A percentile compares a stretch with the other conserved stretches of the same genome.
phyloP scores from a whole-genome alignment of 2,797 vertebrate species.

The Lindbergichthys nudifrons region DNA sequence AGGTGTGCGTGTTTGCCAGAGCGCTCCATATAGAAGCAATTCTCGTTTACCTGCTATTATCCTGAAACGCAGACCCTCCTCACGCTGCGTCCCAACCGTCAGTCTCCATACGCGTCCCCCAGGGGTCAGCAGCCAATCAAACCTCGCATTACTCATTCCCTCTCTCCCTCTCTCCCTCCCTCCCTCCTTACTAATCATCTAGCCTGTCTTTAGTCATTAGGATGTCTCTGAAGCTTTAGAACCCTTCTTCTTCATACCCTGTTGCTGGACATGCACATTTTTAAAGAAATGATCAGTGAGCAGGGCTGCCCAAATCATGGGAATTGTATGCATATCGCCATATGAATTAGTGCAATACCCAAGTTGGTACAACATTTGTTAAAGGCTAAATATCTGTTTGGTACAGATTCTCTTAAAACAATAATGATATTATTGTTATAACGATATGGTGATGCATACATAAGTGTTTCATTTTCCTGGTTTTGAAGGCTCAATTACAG shows the following conservation, averaged over 20 bases:
- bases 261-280: slow-evolving; percentile 12
- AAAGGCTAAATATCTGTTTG: no score
- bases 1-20: slow-evolving; percentile 52
- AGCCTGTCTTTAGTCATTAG: slow-evolving; percentile 69
- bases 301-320: not conserved
- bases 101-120: slow-evolving; percentile 45
- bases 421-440: no score
- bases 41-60: slow-evolving; percentile 65
- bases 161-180: slow-evolving; percentile 30
- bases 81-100: slow-evolving; percentile 40
- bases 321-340: no score
- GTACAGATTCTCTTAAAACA: no score
- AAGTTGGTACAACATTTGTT: no score
- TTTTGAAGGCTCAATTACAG: no score
- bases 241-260: not conserved
- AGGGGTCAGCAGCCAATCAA: slow-evolving; percentile 72
- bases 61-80: slow-evolving; percentile 43
- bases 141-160: slow-evolving; percentile 64
- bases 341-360: no score
- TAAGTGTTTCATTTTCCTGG: no score
- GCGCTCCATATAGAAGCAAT: slow-evolving; percentile 45
- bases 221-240: slow-evolving; percentile 24
- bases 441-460: no score
- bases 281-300: slow-evolving; percentile 14
- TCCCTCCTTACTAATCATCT: slow-evolving; percentile 64